Evolutionary conservation across 2,888 invertebrate genomes (phyloP), one percentile per base, ranked within the genome.

Genomic region (Macrophya annulata): DNA sequence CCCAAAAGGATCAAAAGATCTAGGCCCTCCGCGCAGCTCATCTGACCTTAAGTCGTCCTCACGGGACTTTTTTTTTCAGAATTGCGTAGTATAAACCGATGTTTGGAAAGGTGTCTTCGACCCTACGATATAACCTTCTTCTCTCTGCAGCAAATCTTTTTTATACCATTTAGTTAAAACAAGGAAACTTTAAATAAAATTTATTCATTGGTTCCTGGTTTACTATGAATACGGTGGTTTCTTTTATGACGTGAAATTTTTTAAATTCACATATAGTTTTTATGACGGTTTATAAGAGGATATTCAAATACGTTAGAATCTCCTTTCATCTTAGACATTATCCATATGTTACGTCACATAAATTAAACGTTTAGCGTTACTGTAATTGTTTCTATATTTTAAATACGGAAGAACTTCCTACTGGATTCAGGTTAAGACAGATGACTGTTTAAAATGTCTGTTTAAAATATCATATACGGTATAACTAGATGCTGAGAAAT

Each of bases 1-100:
- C 81, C 62, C 62, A 81, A 62, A 81, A 81, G 81, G 81, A 81
- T 62, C 51, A 62, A 81, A 81, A 81, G 81, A 81, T 81, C 81
- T 21, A 21, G 21, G 40, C 51, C 31, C 77, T 55, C 51, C 17
- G 55, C 17, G 55, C 37, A 37, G 51, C 8, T 43, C 55, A 21
- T 55, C 15, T 21, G 81, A 81, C 81, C 81, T 81, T 8, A 43
- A 21, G 8, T 81, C 81, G 62, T 43, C 81, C 81, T 62, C 62
- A 9, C n/a, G 59, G 62, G 31, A 55, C n/a, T 62, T 21, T 76
- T 62, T 21, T 76, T 81, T 43, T 17, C 51, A 31, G 37, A 51
- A 77, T 37, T 77, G 55, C 77, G 55, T 62, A 31, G 40, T 12
- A 37, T 12, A 21, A 43, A n/a, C n/a, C 21, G 81, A 81, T 81